phyloP scores from a whole-genome alignment of 2,888 invertebrate genomes.

The Melipona beecheii region DNA sequence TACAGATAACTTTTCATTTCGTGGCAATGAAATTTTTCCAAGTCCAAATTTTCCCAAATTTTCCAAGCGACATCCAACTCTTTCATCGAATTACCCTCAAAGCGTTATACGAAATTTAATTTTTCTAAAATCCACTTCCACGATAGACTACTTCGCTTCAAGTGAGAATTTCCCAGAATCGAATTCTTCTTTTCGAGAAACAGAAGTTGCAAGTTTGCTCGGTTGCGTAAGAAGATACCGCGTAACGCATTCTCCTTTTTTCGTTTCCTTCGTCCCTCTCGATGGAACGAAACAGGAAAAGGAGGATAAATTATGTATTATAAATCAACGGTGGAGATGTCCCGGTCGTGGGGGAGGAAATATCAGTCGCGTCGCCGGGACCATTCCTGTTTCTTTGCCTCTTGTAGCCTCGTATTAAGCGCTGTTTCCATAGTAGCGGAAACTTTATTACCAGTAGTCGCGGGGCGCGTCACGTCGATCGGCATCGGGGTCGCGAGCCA shows the following conservation, averaged over 20 bases:
- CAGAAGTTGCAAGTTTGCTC: neutral
- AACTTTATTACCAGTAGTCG: slow-evolving; percentile 69
- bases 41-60: neutral
- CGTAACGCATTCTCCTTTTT: neutral
- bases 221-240: neutral
- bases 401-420: slow-evolving; percentile 68
- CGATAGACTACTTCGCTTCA: too few relatives aligned
- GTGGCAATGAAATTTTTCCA: neutral
- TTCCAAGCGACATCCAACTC: neutral
- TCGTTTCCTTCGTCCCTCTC: neutral
- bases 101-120: too few relatives aligned
- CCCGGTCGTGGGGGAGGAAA: slow-evolving; percentile 42
- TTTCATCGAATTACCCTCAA: neutral
- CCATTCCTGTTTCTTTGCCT: slow-evolving; percentile 56
- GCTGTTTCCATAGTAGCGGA: slow-evolving; percentile 72
- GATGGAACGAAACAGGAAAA: too few relatives aligned
- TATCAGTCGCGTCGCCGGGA: slow-evolving; percentile 26
- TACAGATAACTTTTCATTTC: neutral
- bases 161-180: too few relatives aligned
- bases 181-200: too few relatives aligned
- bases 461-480: slow-evolving; percentile 44
- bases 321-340: slow-evolving; percentile 34
- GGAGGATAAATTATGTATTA: slow-evolving; percentile 12
- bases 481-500: slow-evolving; percentile 15
- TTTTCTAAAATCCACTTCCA: too few relatives aligned